Conservation (phyloP, 2,113 vertebrate species). For the Speoplatyrhinus poulsoni region DNA sequence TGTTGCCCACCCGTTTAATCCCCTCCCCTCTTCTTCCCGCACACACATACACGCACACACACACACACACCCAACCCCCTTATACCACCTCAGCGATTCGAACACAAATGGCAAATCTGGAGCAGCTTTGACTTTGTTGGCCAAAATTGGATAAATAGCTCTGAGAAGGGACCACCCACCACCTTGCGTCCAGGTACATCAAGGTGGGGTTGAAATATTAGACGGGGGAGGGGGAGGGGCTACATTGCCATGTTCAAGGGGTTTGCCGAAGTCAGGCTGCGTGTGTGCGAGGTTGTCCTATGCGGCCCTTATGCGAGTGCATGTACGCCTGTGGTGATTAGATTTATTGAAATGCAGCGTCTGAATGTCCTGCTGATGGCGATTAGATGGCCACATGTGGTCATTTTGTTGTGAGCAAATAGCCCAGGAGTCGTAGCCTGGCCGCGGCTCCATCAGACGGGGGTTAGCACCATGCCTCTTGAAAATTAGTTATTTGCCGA, state of each 20-base stretch:
- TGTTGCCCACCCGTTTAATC: constrained; percentile 39
- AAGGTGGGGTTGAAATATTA: constrained; percentile 67
- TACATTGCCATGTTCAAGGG: constrained; percentile 33
- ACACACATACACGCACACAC: too few relatives aligned
- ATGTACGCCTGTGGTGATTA: too few relatives aligned
- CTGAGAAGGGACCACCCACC: constrained; percentile 73
- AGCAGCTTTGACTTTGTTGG: constrained; percentile 54
- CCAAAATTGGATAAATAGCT: constrained; percentile 71
- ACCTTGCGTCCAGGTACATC: constrained; percentile 67
- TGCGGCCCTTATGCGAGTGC: constrained; percentile 8
- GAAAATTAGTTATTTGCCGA: constrained; percentile 77
- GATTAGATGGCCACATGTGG: background rate
- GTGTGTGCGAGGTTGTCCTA: constrained; percentile 6
- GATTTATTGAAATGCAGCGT: too few relatives aligned
- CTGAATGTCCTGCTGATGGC: constrained; percentile 12
- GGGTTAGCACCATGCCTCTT: constrained; percentile 70
- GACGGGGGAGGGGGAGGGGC: constrained; percentile 38
- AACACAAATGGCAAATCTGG: constrained; percentile 60
- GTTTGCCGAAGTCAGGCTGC: constrained; percentile 26
- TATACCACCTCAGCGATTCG: constrained; percentile 47
- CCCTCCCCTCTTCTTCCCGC: constrained; percentile 5
- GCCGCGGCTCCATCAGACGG: constrained; percentile 60
- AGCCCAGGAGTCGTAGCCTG: constrained; percentile 42
- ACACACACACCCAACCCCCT: background rate
- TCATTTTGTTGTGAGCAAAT: constrained; percentile 52